Evolutionary conservation across 1,140 invertebrate species (phyloP), one percentile per base, ranked within the genome.

Genomic region (Microplitis demolitor): DNA sequence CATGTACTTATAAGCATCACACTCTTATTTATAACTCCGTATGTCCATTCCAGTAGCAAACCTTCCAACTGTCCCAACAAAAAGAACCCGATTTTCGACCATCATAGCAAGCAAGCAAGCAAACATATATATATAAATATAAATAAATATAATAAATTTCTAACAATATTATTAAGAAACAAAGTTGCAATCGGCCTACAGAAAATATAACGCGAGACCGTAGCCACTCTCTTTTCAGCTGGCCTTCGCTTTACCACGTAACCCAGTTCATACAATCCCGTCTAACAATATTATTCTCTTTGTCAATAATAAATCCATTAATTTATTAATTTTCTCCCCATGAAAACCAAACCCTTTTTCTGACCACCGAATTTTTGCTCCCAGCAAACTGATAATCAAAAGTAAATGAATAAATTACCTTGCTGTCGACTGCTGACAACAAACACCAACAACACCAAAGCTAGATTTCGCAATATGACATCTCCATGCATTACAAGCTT

Each of bases 141-240:
- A 1, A 24, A 24, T 24, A 24, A 24, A 24, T 24, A 24, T 24
- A 24, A 24, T 63, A 45, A 45, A 45, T 45, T 58, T 58, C 56
- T 58, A 58, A 5, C 11, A 54, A 50, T 35, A 34, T 37, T 53
- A 31, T 66, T 78, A 74, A 72, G 66, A 66, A 75, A 76, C 72
- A 39, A 54, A 34, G 50, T 71, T 58, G 70, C 70, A 66, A 71
- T 66, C 8, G 16, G 37, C 58, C 31, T 61, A 51, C 66, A 69
- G 39, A 6, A 45, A 45, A 45, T 45, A 45, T 45, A 45, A 45
- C 39, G 11, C 39, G 45, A 54, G 70, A 66, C 24, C 24, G 24
- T 24, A 24, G 68, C 75, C 79, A 78, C 78, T 81, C 79, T 80
- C 80, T 79, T 81, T 80, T 80, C 78, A 63, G 77, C 78, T 69